Base-by-base conservation (phyloP, 1,140 invertebrate species). In the Mactra quadrangularis region DNA sequence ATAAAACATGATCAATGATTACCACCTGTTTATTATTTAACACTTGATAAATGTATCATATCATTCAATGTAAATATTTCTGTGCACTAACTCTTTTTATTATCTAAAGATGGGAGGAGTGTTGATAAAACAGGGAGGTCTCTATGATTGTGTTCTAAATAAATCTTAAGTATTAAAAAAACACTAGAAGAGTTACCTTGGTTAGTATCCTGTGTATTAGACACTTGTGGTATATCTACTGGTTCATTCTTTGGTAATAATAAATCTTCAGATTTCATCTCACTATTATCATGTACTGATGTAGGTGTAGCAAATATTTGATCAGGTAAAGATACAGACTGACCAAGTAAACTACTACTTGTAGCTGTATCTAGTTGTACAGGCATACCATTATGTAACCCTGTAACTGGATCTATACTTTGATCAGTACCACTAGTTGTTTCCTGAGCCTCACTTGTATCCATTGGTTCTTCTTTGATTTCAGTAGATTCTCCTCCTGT, bases 391-490 rank as follows among this genome's bases (percentile, higher is more conserved):
- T 81, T 81, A 47, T 81, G 77, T 31, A 81, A 47, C 2, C 77
- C 77, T 6, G 77, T 81, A 3, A 68, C 52, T 53, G 77, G 77
- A 52, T 81, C 77, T n/a, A 81, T 70, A 52, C 74, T 76, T n/a
- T 76, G 53, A n/a, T 57, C 55, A 45, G 27, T 59, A n/a, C 59
- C 71, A 0, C 38, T 41, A 41, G 6, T 15, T 41, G 38, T 15
- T 38, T 27, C 60, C n/a, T 81, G 77, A 31, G 62, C 33, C 17
- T 59, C 38, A 33, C 29, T 15, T 25, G 60, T 71, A 3, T 82
- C 79, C 79, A 86, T 83, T 55, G 60, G 87, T 31, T 41, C 60
- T 55, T 72, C 64, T 81, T 64, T 75, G 22, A 68, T 29, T 47
- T 60, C 53, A 66, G 22, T 17, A 17, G 59, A 74, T 50, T 50